Evolutionary conservation across 92 coral and sea anemone species (phyloP).

Genomic region (Paramuricea clavata): DNA sequence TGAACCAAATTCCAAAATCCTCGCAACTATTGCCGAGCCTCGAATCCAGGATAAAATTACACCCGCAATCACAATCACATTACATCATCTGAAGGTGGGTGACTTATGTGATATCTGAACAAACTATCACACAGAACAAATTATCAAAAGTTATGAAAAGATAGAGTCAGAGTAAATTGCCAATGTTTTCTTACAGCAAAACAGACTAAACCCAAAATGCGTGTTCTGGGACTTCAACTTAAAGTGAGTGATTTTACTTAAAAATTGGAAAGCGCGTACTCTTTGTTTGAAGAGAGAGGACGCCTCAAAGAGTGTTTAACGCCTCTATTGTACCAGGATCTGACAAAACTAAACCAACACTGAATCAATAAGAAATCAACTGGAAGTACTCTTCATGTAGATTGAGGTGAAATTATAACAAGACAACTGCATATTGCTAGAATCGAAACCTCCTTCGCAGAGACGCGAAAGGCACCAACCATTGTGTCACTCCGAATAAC

Average conservation of each 20-base stretch:
- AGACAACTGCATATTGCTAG: no score
- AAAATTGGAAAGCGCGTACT: background rate
- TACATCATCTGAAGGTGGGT: conserved; percentile 93
- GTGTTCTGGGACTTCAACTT: conserved; percentile 46
- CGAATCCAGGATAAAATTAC: conserved; percentile 84
- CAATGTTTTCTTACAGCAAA: conserved; percentile 49
- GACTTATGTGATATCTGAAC: no score
- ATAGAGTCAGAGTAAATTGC: background rate
- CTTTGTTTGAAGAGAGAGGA: background rate
- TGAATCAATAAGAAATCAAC: no score
- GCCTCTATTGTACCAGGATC: no score
- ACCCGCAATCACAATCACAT: conserved; percentile 89
- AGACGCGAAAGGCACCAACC: no score
- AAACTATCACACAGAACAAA: no score
- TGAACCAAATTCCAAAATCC: conserved; percentile 94
- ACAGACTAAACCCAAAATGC: conserved; percentile 52
- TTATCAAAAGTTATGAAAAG: background rate
- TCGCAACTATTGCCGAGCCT: conserved; percentile 87
- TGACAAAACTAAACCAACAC: no score
- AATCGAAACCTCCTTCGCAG: no score
- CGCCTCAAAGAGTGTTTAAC: no score
- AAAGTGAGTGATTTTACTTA: conserved; percentile 72
- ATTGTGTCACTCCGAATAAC: no score
- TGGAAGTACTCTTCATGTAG: no score
- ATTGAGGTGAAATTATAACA: no score